Evolutionary conservation across 1,140 invertebrate species (phyloP).

Genomic region (Onthophagus taurus): DNA sequence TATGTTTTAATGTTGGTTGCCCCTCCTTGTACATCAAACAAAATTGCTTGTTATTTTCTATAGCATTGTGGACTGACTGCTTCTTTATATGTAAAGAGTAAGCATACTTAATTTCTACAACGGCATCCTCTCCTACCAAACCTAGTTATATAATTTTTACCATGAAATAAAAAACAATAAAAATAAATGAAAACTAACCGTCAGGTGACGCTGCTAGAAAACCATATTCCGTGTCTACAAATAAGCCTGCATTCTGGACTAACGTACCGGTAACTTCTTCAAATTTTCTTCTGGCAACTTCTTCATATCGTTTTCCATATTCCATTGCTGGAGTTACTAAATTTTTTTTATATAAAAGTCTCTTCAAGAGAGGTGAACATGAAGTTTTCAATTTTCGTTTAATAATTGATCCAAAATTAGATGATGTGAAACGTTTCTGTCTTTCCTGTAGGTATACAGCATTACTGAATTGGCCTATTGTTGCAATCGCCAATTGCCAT

Average conservation of each 20-base stretch:
- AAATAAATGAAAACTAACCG: background rate
- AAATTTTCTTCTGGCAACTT: background rate
- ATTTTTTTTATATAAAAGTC: background rate
- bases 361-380: background rate
- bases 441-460: background rate
- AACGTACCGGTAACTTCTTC: background rate
- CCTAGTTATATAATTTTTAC: background rate
- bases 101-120: slow-evolving; percentile 5
- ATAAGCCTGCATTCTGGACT: slow-evolving; percentile 4
- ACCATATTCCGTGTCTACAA: background rate
- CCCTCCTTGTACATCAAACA: no score
- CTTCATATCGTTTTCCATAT: slow-evolving; percentile 1
- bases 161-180: background rate
- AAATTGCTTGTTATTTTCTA: no score
- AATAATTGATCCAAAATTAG: background rate
- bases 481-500: background rate
- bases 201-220: slow-evolving; percentile 7
- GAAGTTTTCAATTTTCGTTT: background rate
- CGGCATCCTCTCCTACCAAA: slow-evolving; percentile 2
- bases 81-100: slow-evolving; percentile 2
- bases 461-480: slow-evolving; percentile 1
- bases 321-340: background rate
- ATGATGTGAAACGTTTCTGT: background rate
- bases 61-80: background rate
- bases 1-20: no score